Base-by-base conservation (phyloP, 2,888 invertebrate genomes). In the Liposcelis brunnea region DNA sequence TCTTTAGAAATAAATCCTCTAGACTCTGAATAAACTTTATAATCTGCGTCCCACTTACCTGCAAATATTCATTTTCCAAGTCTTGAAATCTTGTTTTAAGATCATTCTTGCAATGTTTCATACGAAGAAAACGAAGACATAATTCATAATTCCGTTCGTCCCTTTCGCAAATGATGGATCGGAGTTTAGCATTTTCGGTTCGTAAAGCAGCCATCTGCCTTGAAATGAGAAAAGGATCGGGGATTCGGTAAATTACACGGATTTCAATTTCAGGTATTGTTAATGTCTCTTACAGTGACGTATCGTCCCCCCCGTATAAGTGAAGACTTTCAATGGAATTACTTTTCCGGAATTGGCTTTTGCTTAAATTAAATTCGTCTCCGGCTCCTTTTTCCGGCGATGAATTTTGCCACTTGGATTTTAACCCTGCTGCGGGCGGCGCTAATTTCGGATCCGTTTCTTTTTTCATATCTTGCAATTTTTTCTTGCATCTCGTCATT, bases 81-180 rank as follows among this genome's bases (percentile, higher is more conserved):
- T 40, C 18, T 19, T 19, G 40, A 19, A 40, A 19, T 19, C 40
- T 40, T 3, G 16, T 40, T 21, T 21, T 19, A 14, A 40, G 15
- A 3, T 19, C 12, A 14, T 40, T 21, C 40, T 40, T 40, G 19
- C 16, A 18, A 12, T 11, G 15, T 19, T 40, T 40, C 40, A 40
- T 40, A 12, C 40, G 16, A 6, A 40, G 21, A 18, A 18, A 40
- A 12, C 40, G 16, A n/a, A 40, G 19, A 18, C 40, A 40, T 21
- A 40, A 21, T 21, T 40, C 40, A 11, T 40, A 21, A 19, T 40
- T 40, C 18, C 19, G 40, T 21, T 40, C 40, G 40, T 40, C 40
- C 21, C 12, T 4, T 14, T 18, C 19, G 12, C 7, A 16, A 40
- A 40, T 21, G 10, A 40, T 19, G 6, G 40, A 18, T 6, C 11